phyloP scores from a whole-genome alignment of 1,140 invertebrate species.

The Musca domestica region DNA sequence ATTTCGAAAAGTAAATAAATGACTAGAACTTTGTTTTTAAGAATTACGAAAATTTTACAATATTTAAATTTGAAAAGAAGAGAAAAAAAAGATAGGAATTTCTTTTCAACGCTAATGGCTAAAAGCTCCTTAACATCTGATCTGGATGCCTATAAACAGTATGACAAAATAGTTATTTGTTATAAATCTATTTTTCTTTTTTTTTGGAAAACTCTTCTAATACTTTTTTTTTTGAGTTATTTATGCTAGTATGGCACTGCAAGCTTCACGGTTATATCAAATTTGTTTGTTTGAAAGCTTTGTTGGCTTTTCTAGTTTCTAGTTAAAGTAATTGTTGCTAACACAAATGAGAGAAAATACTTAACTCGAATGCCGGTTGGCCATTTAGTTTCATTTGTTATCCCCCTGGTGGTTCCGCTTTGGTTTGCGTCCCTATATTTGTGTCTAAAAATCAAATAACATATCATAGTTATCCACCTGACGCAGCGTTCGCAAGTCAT shows the following conservation, averaged over 20 bases:
- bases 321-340: too few relatives aligned
- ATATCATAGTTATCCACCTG: constrained; percentile 53
- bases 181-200: too few relatives aligned
- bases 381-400: not conserved
- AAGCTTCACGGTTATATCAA: constrained; percentile 22
- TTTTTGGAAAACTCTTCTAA: too few relatives aligned
- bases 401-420: not conserved
- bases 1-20: not conserved
- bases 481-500: constrained; percentile 41
- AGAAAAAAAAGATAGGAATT: too few relatives aligned
- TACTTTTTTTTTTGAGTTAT: not conserved
- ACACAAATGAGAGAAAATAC: too few relatives aligned
- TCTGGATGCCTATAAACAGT: too few relatives aligned
- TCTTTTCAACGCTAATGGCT: too few relatives aligned
- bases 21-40: constrained; percentile 7
- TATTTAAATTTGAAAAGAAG: too few relatives aligned
- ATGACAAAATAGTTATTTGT: too few relatives aligned
- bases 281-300: not conserved
- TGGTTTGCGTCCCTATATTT: too few relatives aligned
- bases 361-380: not conserved
- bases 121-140: too few relatives aligned
- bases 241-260: constrained; percentile 19
- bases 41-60: not conserved
- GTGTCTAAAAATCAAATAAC: constrained; percentile 43
- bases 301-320: too few relatives aligned